Evolutionary conservation across 2,888 invertebrate genomes (phyloP).

Genomic region (Cantharis nigra): DNA sequence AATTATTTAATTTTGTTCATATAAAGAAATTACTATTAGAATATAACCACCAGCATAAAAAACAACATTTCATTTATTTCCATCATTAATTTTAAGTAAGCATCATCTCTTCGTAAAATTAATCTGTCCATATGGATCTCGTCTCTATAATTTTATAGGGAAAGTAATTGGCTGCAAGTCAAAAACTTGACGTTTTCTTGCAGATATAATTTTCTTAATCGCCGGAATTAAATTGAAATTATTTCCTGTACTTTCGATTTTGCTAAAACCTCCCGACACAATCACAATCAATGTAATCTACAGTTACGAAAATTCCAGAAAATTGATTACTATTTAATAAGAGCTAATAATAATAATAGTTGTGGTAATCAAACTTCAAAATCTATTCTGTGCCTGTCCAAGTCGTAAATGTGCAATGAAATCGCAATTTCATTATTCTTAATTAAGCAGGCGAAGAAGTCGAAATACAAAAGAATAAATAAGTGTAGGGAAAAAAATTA

Average conservation of each 20-base stretch:
- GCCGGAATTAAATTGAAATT: neutral
- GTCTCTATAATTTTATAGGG: neutral
- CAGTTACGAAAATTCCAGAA: neutral
- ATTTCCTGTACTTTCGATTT: neutral
- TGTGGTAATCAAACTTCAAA: neutral
- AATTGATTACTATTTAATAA: neutral
- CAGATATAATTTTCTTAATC: neutral
- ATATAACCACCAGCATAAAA: neutral
- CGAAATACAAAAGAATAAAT: neutral
- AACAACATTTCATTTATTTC: neutral
- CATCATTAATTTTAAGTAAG: conserved; percentile 2
- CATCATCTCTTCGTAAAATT: neutral
- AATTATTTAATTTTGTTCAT: conserved; percentile 1
- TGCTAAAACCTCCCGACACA: neutral
- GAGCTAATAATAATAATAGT: neutral
- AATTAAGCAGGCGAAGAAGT: conserved; percentile 1
- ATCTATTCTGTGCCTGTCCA: neutral
- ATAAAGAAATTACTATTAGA: neutral
- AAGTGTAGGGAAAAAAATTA: conserved; percentile 7
- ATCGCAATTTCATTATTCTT: conserved; percentile 4
- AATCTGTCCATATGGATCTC: neutral
- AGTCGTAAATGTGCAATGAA: neutral
- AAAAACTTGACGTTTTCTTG: neutral
- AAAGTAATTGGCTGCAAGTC: neutral
- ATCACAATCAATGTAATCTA: neutral